Conservation (phyloP, 2,888 invertebrate genomes). For the Rhamphomyia laevipes region DNA sequence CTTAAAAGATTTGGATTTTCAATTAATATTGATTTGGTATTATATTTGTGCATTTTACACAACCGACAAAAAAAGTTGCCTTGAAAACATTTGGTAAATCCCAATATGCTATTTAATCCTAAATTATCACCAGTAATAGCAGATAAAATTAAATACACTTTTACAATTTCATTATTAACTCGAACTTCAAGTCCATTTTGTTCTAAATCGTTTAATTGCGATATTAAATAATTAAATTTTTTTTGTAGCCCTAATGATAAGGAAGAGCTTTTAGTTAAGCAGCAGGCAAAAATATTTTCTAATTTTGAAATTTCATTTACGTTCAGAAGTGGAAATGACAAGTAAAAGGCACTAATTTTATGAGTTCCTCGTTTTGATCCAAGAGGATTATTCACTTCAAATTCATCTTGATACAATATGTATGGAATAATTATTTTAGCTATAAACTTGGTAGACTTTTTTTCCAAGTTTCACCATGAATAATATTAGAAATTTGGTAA, state of each 20-base stretch:
- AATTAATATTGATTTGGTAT: neutral
- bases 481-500: neutral
- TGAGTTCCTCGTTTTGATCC: neutral
- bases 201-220: neutral
- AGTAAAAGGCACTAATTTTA: neutral
- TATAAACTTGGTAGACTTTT: neutral
- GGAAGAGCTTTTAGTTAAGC: neutral
- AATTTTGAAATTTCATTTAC: neutral
- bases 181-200: neutral
- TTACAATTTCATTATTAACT: neutral
- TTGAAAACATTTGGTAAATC: neutral
- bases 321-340: too few species aligned
- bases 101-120: neutral
- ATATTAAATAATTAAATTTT: neutral
- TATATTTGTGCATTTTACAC: neutral
- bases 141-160: neutral
- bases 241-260: neutral
- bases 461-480: constrained; percentile 6
- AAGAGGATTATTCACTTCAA: constrained; percentile 8
- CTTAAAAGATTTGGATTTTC: too few species aligned
- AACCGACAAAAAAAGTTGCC: neutral
- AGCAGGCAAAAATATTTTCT: neutral
- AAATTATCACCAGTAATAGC: neutral
- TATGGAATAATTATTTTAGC: constrained; percentile 6
- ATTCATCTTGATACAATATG: constrained; percentile 9